Base-by-base conservation (phyloP, 2,797 vertebrate genomes). In the Pteronotus mesoamericanus region DNA sequence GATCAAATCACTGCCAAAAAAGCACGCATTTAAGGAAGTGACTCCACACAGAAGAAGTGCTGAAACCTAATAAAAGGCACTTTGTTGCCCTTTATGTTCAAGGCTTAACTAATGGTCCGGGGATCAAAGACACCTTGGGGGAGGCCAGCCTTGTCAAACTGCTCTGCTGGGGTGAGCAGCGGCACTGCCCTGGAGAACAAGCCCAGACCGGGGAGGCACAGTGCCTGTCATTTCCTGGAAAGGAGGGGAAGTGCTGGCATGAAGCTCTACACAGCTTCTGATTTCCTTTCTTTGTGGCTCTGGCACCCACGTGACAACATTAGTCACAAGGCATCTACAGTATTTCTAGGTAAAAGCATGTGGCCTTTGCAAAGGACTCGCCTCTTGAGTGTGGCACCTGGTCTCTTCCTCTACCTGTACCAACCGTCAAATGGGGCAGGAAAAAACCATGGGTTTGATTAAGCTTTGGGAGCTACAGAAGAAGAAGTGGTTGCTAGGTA, bases 31-130 rank as follows among this genome's bases (percentile, higher is more conserved):
- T 82, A 86, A 96, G 92, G 57, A 95, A 97, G 90, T 68, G 72
- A 94, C 86, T 92, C 85, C 82, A 92, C 48, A 26, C 32, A 98
- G 97, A 95, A 11, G 53, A 96, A 94, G 95, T 39, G 77, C 96
- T 96, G 97, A 95, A 97, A 96, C 72, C 93, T 96, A 96, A 93
- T n/a, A 91, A 88, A 96, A 91, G 59, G 83, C 74, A 94, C 87
- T 93, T 94, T 59, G 64, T 94, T 97, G 96, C 94, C 89, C 94
- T 98, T 98, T 91, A 59, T 72, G 94, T 94, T 97, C 96, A 97
- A 64, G 55, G 90, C 86, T 94, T 94, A 72, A 84, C 78, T 97
- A 96, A 97, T 94, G 94, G 96, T 57, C 86, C 19, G 59, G 86
- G 79, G 96, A 97, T 97, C 96, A 96, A 97, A 97, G 94, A 80